Base-by-base conservation (phyloP, 2,797 vertebrate genomes). In the Antennarius maculatus region DNA sequence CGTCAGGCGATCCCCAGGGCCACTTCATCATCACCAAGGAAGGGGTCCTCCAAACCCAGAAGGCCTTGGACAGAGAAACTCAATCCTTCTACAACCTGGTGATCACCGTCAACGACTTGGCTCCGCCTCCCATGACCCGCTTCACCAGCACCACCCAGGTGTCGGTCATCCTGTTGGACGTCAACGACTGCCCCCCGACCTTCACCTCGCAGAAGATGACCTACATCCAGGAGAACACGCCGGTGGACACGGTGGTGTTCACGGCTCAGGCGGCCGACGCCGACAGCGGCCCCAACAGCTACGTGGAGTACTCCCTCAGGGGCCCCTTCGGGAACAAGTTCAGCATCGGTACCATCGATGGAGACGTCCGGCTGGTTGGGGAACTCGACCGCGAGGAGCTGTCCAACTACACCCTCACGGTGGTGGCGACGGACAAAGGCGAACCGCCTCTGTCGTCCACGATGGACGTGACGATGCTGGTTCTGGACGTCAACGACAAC, bases 21-120 rank as follows among this genome's bases (percentile, higher is more conserved):
- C 96, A 96, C 79, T 99, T 99, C 1, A 53, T 78, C 31, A 92
- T 99, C 2, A 88, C 92, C 71, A 79, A 82, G 66, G 68, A 77
- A 0, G 97, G 98, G 0, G 86, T 92, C 46, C 91, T 99, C 71
- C 93, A 92, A 74, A 91, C 94, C 60, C 92, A 71, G 57, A 93
- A 92, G 58, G 62, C 82, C 23, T 62, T 99, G 90, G 97, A 99
- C 69, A 86, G 98, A 46, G 98, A 99, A 66, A 93, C 87, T 8
- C 97, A 98, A 50, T 98, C 98, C 29, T 99, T 98, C 90, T 99
- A 98, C 89, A 99, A 95, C 90, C 93, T 99, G 0, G 89, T 96
- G 0, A 83, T 98, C 79, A 95, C 96, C 1, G 97, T 93, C 13
- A 95, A 98, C 0, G 97, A 99, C 86, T 87, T 96, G 89, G 93